These are phyloP conservation scores for Monopis laevigella DNA, from an alignment of 2,888 invertebrate genomes.

Conservation along the genomic window DNA sequence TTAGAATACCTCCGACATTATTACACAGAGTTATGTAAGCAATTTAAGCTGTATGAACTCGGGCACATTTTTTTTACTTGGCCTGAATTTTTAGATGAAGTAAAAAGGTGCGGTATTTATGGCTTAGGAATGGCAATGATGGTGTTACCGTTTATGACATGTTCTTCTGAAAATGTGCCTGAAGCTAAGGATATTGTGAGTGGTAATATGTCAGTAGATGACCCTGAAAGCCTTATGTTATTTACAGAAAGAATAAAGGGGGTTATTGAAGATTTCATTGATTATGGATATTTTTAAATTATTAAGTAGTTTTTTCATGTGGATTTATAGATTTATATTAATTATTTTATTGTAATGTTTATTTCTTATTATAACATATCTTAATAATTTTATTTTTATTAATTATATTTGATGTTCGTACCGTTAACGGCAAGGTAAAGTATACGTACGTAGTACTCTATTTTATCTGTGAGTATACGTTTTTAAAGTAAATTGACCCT, in stretches of 20 bases:
- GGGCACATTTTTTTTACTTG: background rate
- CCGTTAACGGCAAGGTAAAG: too few relatives aligned
- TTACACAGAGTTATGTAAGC: background rate
- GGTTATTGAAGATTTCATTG: constrained; percentile 9
- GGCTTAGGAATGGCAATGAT: constrained; percentile 2
- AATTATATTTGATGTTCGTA: too few relatives aligned
- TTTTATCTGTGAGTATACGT: too few relatives aligned
- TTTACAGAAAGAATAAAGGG: constrained; percentile 9
- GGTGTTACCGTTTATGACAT: constrained; percentile 4
- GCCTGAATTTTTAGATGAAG: constrained; percentile 2
- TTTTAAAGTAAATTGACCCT: too few relatives aligned
- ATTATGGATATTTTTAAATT: constrained; percentile 7
- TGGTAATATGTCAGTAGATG: background rate
- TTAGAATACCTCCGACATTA: background rate
- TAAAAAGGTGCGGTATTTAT: background rate
- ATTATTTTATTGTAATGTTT: too few relatives aligned
- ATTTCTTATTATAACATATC: too few relatives aligned
- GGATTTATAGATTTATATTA: too few relatives aligned
- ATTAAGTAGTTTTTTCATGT: too few relatives aligned
- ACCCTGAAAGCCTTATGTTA: constrained; percentile 1
- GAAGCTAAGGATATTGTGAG: background rate
- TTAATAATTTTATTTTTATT: too few relatives aligned
- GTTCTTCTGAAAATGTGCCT: constrained; percentile 5
- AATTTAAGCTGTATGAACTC: background rate
- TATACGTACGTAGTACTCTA: too few relatives aligned